These are phyloP conservation scores for Ctenochaetus hawaiiensis DNA, from an alignment of 2,797 vertebrate genomes.

Conservation along the genomic window DNA sequence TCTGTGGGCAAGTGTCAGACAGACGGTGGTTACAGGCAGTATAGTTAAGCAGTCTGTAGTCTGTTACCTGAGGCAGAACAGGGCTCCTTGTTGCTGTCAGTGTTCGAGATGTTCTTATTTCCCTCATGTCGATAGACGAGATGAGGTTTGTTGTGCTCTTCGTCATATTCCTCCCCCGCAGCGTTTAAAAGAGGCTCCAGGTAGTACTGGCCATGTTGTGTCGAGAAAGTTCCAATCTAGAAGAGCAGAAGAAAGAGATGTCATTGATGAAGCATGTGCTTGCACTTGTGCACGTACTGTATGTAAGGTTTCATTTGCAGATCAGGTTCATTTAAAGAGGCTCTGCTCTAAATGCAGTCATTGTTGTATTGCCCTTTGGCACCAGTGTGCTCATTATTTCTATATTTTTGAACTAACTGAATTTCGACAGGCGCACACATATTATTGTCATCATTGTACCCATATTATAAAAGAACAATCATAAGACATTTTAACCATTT, in stretches of 20 bases:
- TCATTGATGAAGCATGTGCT: slow-evolving; percentile 39
- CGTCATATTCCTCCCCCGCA: slow-evolving; percentile 88
- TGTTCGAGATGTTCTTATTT: slow-evolving; percentile 69
- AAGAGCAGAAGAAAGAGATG: slow-evolving; percentile 39
- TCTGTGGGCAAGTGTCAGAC: slow-evolving; percentile 66
- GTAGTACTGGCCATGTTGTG: slow-evolving; percentile 93
- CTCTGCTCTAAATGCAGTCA: slow-evolving; percentile 39
- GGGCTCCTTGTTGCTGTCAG: slow-evolving; percentile 72
- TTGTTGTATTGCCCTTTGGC: slow-evolving; percentile 46
- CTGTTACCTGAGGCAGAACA: slow-evolving; percentile 93
- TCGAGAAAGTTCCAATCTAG: slow-evolving; percentile 94
- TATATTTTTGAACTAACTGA: slow-evolving; percentile 34
- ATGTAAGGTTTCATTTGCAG: slow-evolving; percentile 20
- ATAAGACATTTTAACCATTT: slow-evolving; percentile 22
- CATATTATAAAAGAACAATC: background rate
- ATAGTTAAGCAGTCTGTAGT: slow-evolving; percentile 16
- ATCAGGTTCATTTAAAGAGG: slow-evolving; percentile 47
- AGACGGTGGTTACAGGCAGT: slow-evolving; percentile 72
- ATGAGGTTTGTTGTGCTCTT: slow-evolving; percentile 95
- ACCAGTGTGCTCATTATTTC: slow-evolving; percentile 45
- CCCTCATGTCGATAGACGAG: slow-evolving; percentile 92
- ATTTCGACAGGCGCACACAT: slow-evolving; percentile 51
- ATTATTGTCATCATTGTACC: slow-evolving; percentile 30
- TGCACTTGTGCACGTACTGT: slow-evolving; percentile 21
- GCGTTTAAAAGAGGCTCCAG: slow-evolving; percentile 92